Conservation (phyloP, 2,113 vertebrate genomes). For the Paracanthobrama guichenoti region DNA sequence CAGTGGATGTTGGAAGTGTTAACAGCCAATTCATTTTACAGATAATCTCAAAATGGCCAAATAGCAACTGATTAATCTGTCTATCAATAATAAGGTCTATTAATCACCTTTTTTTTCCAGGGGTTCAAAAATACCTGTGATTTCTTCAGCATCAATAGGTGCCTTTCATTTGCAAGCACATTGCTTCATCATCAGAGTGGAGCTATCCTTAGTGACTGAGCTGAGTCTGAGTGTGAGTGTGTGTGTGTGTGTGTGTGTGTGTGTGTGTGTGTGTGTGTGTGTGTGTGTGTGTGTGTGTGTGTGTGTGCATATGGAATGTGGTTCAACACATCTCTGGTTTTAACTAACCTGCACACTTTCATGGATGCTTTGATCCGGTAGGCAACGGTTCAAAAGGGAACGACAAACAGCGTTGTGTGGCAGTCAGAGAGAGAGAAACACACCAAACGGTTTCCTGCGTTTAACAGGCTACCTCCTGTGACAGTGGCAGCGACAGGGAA, state of each 20-base stretch:
- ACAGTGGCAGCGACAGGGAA: conserved; percentile 37
- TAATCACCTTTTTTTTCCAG: background rate
- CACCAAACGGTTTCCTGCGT: conserved; percentile 40
- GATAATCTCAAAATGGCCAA: conserved; percentile 7
- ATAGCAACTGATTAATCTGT: background rate
- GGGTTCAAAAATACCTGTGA: conserved; percentile 5
- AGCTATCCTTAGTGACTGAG: conserved; percentile 28
- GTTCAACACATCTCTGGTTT: conserved; percentile 52
- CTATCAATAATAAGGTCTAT: background rate
- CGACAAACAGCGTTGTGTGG: conserved; percentile 46
- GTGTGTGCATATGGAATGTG: background rate
- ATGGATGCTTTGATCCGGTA: conserved; percentile 47
- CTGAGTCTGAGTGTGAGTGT: background rate
- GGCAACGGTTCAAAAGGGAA: conserved; percentile 51
- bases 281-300: background rate
- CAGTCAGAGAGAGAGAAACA: conserved; percentile 43
- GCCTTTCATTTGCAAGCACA: conserved; percentile 22
- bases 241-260: background rate
- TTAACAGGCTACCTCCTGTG: conserved; percentile 50
- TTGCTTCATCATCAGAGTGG: conserved; percentile 32
- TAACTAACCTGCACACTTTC: conserved; percentile 52
- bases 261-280: background rate
- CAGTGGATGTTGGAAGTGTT: background rate
- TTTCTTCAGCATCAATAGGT: conserved; percentile 11
- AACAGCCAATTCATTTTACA: conserved; percentile 4